Evolutionary conservation across 2,113 vertebrate species (phyloP), one percentile per base, ranked within the genome.

Genomic region (Acrocephalus kingi): DNA sequence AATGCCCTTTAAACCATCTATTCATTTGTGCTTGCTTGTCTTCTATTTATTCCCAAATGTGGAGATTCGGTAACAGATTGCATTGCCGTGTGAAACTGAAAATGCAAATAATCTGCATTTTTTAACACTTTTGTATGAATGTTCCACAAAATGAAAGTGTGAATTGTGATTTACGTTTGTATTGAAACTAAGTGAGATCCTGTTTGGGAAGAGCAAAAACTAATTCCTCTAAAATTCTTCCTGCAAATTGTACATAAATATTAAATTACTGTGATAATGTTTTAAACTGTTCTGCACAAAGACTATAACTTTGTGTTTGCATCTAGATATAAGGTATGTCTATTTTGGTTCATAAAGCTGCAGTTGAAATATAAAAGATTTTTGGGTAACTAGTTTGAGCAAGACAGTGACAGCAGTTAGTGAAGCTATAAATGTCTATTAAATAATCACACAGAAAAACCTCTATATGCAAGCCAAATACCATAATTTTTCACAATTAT

Each of bases 21-120:
- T 80, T 68, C 52, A 23, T 76, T 37, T 59, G 8, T 45, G 19
- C 25, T 30, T 86, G n/a, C 33, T 80, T 83, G 33, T 30, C 30
- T 93, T 80, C 55, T 61, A 27, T 73, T 92, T 94, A 64, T 91
- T 93, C 45, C 33, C 49, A 75, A 52, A 56, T 2, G 4, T 56
- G 39, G 43, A 80, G 61, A 75, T 84, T 76, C 73, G 45, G 46
- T 80, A 93, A 88, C 58, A 83, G 71, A 93, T 83, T 7, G 4
- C 35, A 43, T 58, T 71, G 72, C 72, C 37, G 48, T 46, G 11
- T 71, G 64, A 81, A 93, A 84, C 51, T 4, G 3, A 94, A 95
- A 95, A 80, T 82, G 63, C 68, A 91, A 90, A n/a, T 74, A 81
- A 35, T 81, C 48, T 89, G 69, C 77, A 82, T 87, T 91, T 96